Percentiles rank a stretch among this genome's conserved stretches.
These are phyloP conservation scores for Zhengitettix transpicula DNA, from an alignment of 2,888 invertebrate species.

Conservation along the genomic window DNA sequence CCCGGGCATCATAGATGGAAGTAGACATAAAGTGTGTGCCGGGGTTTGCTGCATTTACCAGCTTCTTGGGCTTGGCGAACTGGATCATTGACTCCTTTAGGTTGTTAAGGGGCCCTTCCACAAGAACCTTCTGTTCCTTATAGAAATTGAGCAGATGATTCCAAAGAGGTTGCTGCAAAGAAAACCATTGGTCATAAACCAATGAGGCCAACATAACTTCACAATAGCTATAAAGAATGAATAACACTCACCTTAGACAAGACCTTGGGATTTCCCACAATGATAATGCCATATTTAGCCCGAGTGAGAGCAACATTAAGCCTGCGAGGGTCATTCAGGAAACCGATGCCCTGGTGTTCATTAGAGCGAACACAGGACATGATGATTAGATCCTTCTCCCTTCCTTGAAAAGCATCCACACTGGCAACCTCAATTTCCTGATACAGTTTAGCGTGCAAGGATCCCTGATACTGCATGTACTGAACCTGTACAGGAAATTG, in stretches of 20 bases:
- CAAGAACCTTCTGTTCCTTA: slow-evolving; percentile 91
- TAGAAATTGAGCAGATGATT: slow-evolving; percentile 93
- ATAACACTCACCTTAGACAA: slow-evolving; percentile 53
- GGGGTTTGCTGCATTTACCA: slow-evolving; percentile 86
- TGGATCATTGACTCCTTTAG: slow-evolving; percentile 92
- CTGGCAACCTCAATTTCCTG: slow-evolving; percentile 98
- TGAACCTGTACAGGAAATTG: slow-evolving; percentile 36
- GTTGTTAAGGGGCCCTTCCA: slow-evolving; percentile 94
- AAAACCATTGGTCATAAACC: background rate
- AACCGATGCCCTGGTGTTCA: slow-evolving; percentile 97
- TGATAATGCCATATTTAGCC: slow-evolving; percentile 93
- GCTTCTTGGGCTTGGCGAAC: slow-evolving; percentile 91
- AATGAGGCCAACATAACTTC: background rate
- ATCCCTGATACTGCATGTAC: slow-evolving; percentile 98
- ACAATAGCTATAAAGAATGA: too few species aligned
- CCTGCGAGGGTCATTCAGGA: slow-evolving; percentile 92
- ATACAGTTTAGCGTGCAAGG: slow-evolving; percentile 89
- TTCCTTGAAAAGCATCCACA: slow-evolving; percentile 97
- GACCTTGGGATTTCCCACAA: slow-evolving; percentile 98
- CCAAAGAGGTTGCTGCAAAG: slow-evolving; percentile 74
- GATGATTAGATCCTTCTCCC: slow-evolving; percentile 98
- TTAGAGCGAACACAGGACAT: slow-evolving; percentile 98
- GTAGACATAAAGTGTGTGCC: slow-evolving; percentile 96
- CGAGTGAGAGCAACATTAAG: slow-evolving; percentile 95
- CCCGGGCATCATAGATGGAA: slow-evolving; percentile 91